Conservation (phyloP, 2,113 vertebrate species). For the Eonycteris spelaea region DNA sequence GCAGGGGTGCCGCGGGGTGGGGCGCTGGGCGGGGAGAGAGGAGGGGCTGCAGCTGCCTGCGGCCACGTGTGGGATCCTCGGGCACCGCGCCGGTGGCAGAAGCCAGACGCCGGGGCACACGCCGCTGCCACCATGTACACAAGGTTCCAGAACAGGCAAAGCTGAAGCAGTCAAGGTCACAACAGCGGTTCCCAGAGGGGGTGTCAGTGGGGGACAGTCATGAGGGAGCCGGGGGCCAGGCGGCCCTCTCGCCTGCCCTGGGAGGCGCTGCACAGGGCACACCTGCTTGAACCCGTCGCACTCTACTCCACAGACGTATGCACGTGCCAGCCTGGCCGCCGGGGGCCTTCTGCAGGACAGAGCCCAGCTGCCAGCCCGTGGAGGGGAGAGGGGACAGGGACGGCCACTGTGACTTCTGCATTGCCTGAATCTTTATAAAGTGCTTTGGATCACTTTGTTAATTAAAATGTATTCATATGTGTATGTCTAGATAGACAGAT, state of each 20-base stretch:
- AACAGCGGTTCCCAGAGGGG: accelerated
- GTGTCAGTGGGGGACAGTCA: accelerated
- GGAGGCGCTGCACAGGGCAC: neutral
- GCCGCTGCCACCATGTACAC: accelerated
- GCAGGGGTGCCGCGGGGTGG: accelerated
- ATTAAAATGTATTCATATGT: neutral
- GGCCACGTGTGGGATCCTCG: accelerated
- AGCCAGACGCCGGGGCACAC: accelerated
- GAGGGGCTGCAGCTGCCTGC: accelerated
- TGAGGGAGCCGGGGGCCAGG: neutral
- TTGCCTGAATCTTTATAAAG: neutral
- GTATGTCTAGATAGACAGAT: neutral
- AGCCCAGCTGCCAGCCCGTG: accelerated
- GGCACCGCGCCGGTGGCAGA: accelerated
- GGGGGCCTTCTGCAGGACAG: neutral
- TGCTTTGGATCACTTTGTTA: neutral
- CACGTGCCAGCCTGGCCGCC: neutral
- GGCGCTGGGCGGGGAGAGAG: accelerated
- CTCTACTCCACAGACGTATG: neutral
- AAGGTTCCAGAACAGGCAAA: neutral
- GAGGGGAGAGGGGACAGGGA: neutral
- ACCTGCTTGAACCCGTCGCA: accelerated
- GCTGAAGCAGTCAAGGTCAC: neutral
- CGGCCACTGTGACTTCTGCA: accelerated
- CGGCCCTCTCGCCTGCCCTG: too few relatives aligned